These are phyloP conservation scores for Popillia japonica DNA, from an alignment of 1,140 invertebrate genomes.

Conservation along the genomic window DNA sequence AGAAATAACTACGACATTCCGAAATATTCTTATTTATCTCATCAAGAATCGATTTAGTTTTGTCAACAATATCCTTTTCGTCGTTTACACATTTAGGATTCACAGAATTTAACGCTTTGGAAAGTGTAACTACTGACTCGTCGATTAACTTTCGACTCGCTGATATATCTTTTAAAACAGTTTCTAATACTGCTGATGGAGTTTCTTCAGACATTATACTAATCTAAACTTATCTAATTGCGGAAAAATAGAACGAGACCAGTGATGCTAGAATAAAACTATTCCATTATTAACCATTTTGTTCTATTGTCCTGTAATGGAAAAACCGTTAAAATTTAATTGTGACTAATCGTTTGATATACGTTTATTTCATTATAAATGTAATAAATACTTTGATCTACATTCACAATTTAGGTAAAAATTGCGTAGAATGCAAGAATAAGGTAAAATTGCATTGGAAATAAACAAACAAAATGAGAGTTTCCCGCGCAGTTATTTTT, in stretches of 20 bases:
- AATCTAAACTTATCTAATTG: background rate
- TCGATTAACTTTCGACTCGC: background rate
- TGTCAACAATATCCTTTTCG: background rate
- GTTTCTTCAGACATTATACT: background rate
- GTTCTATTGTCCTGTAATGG: background rate
- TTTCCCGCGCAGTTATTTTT: conserved; percentile 1
- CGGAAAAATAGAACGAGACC: background rate
- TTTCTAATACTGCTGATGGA: background rate
- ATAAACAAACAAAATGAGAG: background rate
- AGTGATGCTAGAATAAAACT: background rate
- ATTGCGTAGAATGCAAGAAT: background rate
- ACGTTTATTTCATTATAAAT: background rate
- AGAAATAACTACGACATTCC: background rate
- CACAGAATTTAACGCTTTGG: background rate
- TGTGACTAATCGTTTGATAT: background rate
- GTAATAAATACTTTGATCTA: background rate
- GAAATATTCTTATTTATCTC: background rate
- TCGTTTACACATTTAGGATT: background rate
- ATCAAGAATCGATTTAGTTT: conserved; percentile 3
- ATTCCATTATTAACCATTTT: background rate
- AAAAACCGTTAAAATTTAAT: background rate
- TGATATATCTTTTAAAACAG: background rate
- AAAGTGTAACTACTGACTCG: background rate
- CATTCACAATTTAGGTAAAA: background rate
- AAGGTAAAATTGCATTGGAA: background rate